These are phyloP conservation scores for Otolemur crassicaudatus DNA, from an alignment of 2,797 vertebrate genomes.

Conservation along the genomic window DNA sequence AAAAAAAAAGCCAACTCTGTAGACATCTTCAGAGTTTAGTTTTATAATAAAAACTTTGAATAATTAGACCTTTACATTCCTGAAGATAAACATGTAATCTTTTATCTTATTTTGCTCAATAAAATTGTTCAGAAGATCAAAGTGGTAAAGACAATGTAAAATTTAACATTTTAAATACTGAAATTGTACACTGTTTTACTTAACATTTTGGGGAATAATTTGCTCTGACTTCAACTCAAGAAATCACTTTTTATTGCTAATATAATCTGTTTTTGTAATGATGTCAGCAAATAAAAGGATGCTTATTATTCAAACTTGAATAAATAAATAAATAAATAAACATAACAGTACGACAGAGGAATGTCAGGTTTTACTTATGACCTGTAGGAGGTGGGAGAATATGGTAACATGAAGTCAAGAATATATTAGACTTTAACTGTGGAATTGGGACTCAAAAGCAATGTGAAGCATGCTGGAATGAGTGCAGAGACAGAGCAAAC, in stretches of 20 bases:
- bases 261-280: slow-evolving; percentile 94
- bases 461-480: too few species aligned
- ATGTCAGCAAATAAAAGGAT: slow-evolving; percentile 90
- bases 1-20: slow-evolving; percentile 84
- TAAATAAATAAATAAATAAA: too few species aligned
- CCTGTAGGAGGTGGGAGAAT: too few species aligned
- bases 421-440: too few species aligned
- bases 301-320: slow-evolving; percentile 86
- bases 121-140: slow-evolving; percentile 88
- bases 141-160: slow-evolving; percentile 84
- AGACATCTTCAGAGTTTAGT: slow-evolving; percentile 90
- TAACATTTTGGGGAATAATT: slow-evolving; percentile 88
- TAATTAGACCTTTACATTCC: slow-evolving; percentile 92
- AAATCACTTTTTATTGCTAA: slow-evolving; percentile 94
- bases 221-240: slow-evolving; percentile 92
- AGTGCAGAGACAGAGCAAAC: too few species aligned
- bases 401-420: too few species aligned
- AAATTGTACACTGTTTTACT: slow-evolving; percentile 88
- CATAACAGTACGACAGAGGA: too few species aligned
- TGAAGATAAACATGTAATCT: slow-evolving; percentile 88
- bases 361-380: too few species aligned
- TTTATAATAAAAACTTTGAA: slow-evolving; percentile 90
- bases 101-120: slow-evolving; percentile 87
- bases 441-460: too few species aligned
- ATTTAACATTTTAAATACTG: slow-evolving; percentile 90